phyloP scores from a whole-genome alignment of 2,113 vertebrate species.

The Rhinolophus ferrumequinum region DNA sequence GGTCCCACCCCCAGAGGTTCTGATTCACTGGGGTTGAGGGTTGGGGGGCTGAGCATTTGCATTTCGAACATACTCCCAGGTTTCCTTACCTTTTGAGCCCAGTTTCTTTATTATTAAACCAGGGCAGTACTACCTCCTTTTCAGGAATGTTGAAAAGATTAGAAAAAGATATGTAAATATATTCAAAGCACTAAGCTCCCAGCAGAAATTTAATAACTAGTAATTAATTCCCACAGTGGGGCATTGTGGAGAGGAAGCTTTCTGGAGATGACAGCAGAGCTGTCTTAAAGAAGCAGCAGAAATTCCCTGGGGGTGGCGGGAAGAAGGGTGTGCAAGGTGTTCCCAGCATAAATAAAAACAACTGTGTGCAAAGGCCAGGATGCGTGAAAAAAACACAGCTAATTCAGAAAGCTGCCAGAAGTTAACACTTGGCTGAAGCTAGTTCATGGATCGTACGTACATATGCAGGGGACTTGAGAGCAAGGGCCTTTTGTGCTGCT shows the following conservation, averaged over 20 bases:
- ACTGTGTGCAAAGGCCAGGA: neutral
- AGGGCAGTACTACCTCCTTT: neutral
- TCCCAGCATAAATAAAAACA: neutral
- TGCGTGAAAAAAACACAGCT: neutral
- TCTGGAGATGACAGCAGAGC: neutral
- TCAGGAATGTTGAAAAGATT: neutral
- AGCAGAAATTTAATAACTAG: neutral
- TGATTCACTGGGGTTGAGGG: neutral
- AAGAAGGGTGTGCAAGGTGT: neutral
- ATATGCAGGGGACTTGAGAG: neutral
- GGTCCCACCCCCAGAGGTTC: neutral
- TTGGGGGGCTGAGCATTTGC: neutral
- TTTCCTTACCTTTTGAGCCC: neutral
- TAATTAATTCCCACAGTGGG: neutral
- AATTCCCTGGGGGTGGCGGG: neutral
- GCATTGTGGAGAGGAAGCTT: neutral
- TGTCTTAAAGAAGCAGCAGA: neutral
- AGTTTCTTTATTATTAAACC: neutral
- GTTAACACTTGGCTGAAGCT: neutral
- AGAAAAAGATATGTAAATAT: neutral
- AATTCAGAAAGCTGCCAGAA: neutral
- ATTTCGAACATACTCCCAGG: neutral
- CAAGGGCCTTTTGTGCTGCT: neutral
- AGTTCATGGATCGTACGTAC: neutral
- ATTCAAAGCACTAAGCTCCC: neutral